Evolutionary conservation across 2,888 invertebrate genomes (phyloP).

Genomic region (Xestia ashworthii): DNA sequence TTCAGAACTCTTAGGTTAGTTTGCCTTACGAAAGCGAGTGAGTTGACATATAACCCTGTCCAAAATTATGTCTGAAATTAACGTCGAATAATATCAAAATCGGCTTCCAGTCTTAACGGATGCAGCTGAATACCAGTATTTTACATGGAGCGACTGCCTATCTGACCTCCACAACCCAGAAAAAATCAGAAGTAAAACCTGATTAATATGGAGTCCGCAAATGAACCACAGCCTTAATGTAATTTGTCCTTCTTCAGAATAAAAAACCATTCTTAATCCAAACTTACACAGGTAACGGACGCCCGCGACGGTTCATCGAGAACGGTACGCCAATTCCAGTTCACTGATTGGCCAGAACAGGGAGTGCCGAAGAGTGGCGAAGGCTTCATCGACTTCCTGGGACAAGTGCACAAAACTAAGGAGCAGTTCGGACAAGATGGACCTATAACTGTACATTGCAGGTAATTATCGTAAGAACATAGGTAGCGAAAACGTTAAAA

Average conservation of each 20-base stretch:
- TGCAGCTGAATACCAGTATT: too few species aligned
- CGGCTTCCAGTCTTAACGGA: too few species aligned
- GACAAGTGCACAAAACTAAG: slow-evolving; percentile 99
- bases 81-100: background rate
- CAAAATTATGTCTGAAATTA: background rate
- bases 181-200: background rate
- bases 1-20: background rate
- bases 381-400: slow-evolving; percentile 99
- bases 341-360: slow-evolving; percentile 99
- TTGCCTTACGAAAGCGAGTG: background rate
- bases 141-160: too few species aligned
- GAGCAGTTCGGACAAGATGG: slow-evolving; percentile 99
- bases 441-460: slow-evolving; percentile 99
- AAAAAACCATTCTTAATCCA: background rate
- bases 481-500: too few species aligned
- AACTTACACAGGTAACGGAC: slow-evolving; percentile 94
- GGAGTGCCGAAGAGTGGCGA: slow-evolving; percentile 99
- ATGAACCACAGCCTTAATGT: background rate
- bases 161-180: too few species aligned
- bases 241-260: background rate
- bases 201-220: background rate
- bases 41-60: background rate
- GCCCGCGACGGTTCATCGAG: slow-evolving; percentile 99
- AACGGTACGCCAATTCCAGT: slow-evolving; percentile 98
- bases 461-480: slow-evolving; percentile 84